A percentile compares a stretch with the other conserved stretches of the same genome.
Conservation (phyloP, 2,113 vertebrate species). For the Cyprinodon tularosa region DNA sequence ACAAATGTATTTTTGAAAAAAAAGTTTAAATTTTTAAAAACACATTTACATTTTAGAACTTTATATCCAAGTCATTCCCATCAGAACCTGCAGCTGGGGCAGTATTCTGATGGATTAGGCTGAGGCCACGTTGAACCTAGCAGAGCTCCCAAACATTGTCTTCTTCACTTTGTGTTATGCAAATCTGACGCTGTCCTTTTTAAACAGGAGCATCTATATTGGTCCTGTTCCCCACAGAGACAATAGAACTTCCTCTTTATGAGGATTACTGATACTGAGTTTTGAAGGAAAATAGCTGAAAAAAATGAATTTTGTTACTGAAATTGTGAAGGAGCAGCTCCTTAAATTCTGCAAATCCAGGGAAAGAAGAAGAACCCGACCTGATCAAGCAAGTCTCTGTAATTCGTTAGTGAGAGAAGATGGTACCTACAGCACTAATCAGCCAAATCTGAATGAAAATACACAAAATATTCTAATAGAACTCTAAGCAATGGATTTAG, state of each 20-base stretch:
- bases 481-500: too few species aligned
- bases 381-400: too few species aligned
- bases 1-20: not conserved
- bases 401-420: too few species aligned
- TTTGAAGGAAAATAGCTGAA: too few species aligned
- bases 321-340: too few species aligned
- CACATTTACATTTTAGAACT: not conserved
- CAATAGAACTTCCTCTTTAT: constrained; percentile 9
- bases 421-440: not conserved
- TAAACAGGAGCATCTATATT: constrained; percentile 33
- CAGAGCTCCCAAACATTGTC: constrained; percentile 41
- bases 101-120: constrained; percentile 31
- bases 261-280: constrained; percentile 3
- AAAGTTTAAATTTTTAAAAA: not conserved
- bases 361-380: too few species aligned
- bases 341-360: not conserved
- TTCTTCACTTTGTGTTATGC: constrained; percentile 30
- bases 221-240: constrained; percentile 8
- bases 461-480: not conserved
- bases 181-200: constrained; percentile 34
- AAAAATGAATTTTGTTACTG: too few species aligned
- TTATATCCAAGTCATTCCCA: not conserved
- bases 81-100: not conserved
- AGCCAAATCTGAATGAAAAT: not conserved
- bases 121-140: constrained; percentile 45